Evolutionary conservation across 2,113 vertebrate species (phyloP).

Genomic region (Macaca nemestrina): DNA sequence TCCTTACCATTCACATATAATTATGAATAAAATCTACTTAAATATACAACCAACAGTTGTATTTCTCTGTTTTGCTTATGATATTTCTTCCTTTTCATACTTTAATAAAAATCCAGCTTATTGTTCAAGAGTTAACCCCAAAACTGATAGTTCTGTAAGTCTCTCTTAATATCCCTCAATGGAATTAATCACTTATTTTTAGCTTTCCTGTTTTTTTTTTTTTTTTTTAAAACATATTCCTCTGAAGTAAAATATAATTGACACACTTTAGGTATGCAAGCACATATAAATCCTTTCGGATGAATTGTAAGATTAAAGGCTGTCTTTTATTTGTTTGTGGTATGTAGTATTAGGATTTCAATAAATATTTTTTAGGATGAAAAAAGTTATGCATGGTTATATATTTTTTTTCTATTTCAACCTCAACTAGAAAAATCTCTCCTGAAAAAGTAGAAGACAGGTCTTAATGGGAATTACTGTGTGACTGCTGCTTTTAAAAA

Average conservation of each 20-base stretch:
- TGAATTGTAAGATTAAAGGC: not conserved
- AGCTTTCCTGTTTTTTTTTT: slow-evolving; percentile 15
- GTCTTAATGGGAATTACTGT: not conserved
- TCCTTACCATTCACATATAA: not conserved
- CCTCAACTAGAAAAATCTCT: not conserved
- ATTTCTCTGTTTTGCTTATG: not conserved
- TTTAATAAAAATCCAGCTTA: not conserved
- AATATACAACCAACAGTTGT: not conserved
- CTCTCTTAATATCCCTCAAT: not conserved
- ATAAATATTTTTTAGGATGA: not conserved
- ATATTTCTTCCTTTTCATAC: not conserved
- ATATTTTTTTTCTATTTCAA: not conserved
- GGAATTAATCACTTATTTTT: not conserved
- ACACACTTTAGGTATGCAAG: not conserved
- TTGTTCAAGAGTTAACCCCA: not conserved
- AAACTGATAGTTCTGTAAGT: not conserved
- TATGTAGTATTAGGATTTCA: not conserved
- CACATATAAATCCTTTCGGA: not conserved
- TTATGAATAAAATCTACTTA: not conserved
- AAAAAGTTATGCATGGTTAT: not conserved
- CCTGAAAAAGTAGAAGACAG: not conserved
- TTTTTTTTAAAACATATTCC: not conserved
- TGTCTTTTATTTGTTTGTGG: not conserved
- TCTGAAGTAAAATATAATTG: slow-evolving; percentile 23
- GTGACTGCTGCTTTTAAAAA: not conserved